phyloP scores from a whole-genome alignment of 2,113 vertebrate species.

The Ailurus styani region DNA sequence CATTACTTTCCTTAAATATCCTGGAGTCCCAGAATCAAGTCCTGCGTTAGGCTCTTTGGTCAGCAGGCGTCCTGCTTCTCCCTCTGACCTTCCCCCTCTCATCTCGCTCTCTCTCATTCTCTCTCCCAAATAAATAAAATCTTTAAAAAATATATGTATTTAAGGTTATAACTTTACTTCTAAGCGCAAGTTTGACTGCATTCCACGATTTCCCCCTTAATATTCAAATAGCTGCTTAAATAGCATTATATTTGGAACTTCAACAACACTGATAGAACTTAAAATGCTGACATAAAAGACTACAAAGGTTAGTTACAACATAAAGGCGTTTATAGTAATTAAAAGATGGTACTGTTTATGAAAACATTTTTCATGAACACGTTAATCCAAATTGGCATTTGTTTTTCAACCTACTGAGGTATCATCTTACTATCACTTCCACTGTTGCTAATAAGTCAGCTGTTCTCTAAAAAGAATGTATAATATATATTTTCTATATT shows the following conservation, averaged over 20 bases:
- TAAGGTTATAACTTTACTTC: no score
- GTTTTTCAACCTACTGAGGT: not conserved
- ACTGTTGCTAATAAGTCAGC: not conserved
- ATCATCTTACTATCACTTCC: not conserved
- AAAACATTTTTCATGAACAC: not conserved
- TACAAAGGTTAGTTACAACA: not conserved
- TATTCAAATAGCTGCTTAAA: not conserved
- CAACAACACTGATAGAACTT: not conserved
- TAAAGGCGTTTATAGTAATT: not conserved
- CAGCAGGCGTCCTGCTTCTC: no score
- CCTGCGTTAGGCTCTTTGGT: no score
- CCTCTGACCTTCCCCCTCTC: no score
- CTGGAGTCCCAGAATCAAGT: no score
- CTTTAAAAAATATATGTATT: no score
- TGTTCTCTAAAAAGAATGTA: not conserved
- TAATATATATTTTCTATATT: not conserved
- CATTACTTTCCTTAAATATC: not conserved
- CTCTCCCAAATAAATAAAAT: no score
- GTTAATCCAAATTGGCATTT: not conserved
- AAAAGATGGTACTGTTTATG: not conserved
- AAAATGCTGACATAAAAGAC: not conserved
- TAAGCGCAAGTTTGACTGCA: not conserved
- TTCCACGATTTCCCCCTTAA: not conserved
- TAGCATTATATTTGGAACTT: not conserved
- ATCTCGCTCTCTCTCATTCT: no score